phyloP scores from a whole-genome alignment of 1,140 invertebrate genomes.

The Tetragonula clypearis region DNA sequence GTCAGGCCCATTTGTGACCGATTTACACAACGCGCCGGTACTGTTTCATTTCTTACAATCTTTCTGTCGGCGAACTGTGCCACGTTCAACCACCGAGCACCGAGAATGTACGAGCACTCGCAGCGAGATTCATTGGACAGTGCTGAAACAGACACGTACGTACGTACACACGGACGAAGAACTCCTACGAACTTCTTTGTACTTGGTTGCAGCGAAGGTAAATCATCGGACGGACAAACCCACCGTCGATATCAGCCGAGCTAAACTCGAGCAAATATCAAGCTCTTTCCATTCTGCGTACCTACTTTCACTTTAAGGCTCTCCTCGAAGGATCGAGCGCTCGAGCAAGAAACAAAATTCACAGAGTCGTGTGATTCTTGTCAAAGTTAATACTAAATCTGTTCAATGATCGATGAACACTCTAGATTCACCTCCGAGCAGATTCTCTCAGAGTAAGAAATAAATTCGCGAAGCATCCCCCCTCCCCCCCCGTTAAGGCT shows the following conservation, averaged over 20 bases:
- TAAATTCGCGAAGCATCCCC: background rate
- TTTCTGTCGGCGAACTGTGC: conserved; percentile 2
- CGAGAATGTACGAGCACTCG: background rate
- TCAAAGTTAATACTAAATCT: background rate
- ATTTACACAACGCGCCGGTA: conserved; percentile 39
- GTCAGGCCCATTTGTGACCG: conserved; percentile 44
- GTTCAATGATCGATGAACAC: background rate
- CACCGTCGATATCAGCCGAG: background rate
- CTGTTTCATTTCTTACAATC: conserved; percentile 2
- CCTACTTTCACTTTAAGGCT: too few relatives aligned
- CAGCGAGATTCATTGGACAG: conserved; percentile 30
- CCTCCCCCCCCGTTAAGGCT: background rate
- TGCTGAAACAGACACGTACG: background rate
- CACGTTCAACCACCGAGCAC: conserved; percentile 5
- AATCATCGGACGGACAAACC: conserved; percentile 28
- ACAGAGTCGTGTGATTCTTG: too few relatives aligned
- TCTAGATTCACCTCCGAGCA: background rate
- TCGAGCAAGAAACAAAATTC: too few relatives aligned
- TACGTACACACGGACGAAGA: background rate
- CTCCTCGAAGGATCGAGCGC: too few relatives aligned
- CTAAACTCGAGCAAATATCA: background rate
- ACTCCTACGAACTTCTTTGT: conserved; percentile 4
- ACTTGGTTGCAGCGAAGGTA: background rate
- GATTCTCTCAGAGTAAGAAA: background rate
- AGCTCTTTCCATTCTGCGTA: background rate